phyloP scores from a whole-genome alignment of 1,140 invertebrate species.

The Thereuonema tuberculata region DNA sequence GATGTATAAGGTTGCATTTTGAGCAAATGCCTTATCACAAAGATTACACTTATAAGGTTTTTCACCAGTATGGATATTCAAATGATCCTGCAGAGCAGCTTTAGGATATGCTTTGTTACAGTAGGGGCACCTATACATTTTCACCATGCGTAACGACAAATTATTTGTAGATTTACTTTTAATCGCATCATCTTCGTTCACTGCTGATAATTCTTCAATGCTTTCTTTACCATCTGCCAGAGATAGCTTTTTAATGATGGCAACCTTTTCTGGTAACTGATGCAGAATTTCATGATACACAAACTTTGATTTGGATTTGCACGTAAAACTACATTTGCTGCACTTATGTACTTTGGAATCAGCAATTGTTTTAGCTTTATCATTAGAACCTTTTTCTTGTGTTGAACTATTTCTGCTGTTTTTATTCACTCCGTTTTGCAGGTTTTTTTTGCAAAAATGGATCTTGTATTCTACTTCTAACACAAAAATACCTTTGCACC shows the following conservation, averaged over 20 bases:
- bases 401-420: not conserved
- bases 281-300: conserved; percentile 50
- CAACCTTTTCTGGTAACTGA: conserved; percentile 26
- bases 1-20: conserved; percentile 23
- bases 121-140: conserved; percentile 16
- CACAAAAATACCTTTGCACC: conserved; percentile 49
- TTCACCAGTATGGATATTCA: conserved; percentile 76
- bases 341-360: not conserved
- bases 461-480: conserved; percentile 29
- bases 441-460: not conserved
- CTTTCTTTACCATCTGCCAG: not conserved
- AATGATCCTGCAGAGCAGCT: conserved; percentile 44
- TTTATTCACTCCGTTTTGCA: too few relatives aligned
- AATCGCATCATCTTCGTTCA: not conserved
- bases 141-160: not conserved
- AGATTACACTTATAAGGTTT: conserved; percentile 58
- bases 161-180: not conserved
- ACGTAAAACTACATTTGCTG: not conserved
- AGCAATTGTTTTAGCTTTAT: not conserved
- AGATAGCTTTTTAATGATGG: not conserved
- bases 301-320: conserved; percentile 16
- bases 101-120: conserved; percentile 20
- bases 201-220: not conserved
- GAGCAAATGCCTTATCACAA: conserved; percentile 36
- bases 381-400: not conserved